Percentiles rank a stretch among this genome's conserved stretches.
phyloP scores from a whole-genome alignment of 2,113 vertebrate genomes.

The Clupea harengus region DNA sequence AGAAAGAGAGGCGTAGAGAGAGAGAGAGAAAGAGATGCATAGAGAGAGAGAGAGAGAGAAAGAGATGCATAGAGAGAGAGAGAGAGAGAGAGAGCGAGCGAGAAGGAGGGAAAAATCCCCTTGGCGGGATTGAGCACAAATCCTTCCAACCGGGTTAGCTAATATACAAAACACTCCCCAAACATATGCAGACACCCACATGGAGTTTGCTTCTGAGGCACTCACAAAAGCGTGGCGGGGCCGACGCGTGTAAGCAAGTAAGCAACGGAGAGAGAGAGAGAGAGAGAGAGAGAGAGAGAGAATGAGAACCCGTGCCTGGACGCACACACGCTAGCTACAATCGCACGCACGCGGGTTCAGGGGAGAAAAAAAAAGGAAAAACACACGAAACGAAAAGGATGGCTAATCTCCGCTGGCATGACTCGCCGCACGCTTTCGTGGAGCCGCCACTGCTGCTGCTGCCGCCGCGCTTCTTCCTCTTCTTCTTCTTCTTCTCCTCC shows the following conservation, averaged over 20 bases:
- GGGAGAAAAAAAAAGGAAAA: not conserved
- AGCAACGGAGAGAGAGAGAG: not conserved
- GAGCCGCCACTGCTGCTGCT: constrained; percentile 17
- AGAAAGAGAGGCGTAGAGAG: not conserved
- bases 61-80: too few species aligned
- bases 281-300: not conserved
- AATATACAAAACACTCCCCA: constrained; percentile 19
- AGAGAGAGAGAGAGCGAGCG: not conserved
- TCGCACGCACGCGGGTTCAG: not conserved
- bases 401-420: constrained; percentile 36
- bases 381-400: constrained; percentile 1
- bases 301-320: not conserved
- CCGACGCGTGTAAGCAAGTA: not conserved
- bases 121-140: constrained; percentile 6
- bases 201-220: not conserved
- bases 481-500: not conserved
- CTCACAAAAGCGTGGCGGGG: constrained; percentile 8
- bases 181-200: constrained; percentile 20
- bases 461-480: not conserved
- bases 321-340: not conserved
- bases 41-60: not conserved
- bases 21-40: constrained; percentile 35
- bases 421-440: constrained; percentile 27
- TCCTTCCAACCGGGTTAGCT: constrained; percentile 6
- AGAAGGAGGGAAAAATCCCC: constrained; percentile 2